phyloP scores from a whole-genome alignment of 2,797 vertebrate species.

The Phylloscopus collybita region DNA sequence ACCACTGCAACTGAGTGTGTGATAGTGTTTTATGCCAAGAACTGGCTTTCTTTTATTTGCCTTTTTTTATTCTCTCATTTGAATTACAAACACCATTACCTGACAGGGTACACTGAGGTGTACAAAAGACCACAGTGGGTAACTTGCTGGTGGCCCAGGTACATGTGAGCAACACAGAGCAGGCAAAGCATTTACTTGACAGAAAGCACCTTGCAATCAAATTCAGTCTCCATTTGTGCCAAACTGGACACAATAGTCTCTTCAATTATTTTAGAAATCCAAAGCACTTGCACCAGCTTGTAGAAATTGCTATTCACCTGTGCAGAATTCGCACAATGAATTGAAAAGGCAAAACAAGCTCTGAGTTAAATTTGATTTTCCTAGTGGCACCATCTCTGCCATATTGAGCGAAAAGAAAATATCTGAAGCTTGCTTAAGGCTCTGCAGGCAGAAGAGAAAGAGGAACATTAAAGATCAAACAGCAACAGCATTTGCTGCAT shows the following conservation, averaged over 20 bases:
- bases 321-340: not conserved
- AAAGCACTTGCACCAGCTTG: not conserved
- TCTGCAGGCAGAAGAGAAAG: not conserved
- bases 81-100: constrained; percentile 5
- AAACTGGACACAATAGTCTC: not conserved
- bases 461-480: not conserved
- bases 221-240: constrained; percentile 4
- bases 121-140: constrained; percentile 41
- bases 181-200: constrained; percentile 37
- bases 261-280: constrained; percentile 28
- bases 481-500: not conserved
- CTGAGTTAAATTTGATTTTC: not conserved
- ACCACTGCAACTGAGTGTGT: not conserved
- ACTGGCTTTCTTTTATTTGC: constrained; percentile 1
- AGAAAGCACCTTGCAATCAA: constrained; percentile 41
- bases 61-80: not conserved
- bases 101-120: not conserved
- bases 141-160: not conserved
- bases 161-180: not conserved
- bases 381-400: not conserved
- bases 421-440: not conserved
- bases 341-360: not conserved
- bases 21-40: not conserved
- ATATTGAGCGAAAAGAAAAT: not conserved
- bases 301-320: not conserved